These are phyloP conservation scores for Rattus rattus DNA, from an alignment of 2,113 vertebrate genomes.

Conservation along the genomic window DNA sequence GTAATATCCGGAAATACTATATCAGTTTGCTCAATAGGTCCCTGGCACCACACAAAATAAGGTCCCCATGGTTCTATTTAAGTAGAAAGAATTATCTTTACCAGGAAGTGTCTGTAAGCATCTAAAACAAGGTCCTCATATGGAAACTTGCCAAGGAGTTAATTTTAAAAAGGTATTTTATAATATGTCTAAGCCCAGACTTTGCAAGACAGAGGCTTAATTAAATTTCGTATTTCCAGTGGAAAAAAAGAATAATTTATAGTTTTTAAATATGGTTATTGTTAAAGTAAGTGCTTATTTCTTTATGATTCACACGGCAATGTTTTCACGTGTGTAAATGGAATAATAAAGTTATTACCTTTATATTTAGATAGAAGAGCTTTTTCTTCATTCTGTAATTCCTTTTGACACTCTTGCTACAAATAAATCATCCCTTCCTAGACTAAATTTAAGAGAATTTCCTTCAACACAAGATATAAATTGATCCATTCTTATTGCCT, in stretches of 20 bases:
- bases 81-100: not conserved
- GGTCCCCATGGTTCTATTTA: not conserved
- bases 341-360: not conserved
- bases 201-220: not conserved
- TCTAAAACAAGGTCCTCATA: not conserved
- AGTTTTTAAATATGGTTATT: not conserved
- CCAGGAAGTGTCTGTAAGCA: not conserved
- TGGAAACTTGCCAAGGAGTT: not conserved
- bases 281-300: constrained; percentile 38
- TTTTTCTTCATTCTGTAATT: not conserved
- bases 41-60: not conserved
- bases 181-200: not conserved
- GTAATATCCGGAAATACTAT: not conserved
- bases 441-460: not conserved
- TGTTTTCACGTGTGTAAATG: not conserved
- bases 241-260: not conserved
- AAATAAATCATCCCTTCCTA: not conserved
- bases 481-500: no score
- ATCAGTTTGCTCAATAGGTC: not conserved
- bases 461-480: not conserved
- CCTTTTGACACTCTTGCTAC: not conserved
- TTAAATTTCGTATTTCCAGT: not conserved
- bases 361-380: constrained; percentile 34
- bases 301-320: not conserved
- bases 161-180: not conserved